Evolutionary conservation across 2,888 invertebrate genomes (phyloP).

Genomic region (Lamellibrachia columna): DNA sequence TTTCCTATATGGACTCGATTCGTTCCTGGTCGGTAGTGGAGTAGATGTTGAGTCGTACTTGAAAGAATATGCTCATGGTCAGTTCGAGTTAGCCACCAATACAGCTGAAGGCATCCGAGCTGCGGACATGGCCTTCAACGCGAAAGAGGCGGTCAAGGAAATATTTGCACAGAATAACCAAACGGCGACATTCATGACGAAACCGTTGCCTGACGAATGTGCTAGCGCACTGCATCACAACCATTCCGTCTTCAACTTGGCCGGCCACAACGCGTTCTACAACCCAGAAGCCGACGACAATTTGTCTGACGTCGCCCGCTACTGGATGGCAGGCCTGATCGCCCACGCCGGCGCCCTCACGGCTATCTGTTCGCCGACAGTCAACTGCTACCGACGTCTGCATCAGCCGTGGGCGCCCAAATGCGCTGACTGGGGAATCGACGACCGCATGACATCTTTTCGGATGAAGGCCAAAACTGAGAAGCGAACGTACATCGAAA

Average conservation of each 20-base stretch:
- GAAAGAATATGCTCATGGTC: conserved; percentile 27
- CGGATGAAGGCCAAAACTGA: conserved; percentile 27
- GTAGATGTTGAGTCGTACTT: conserved; percentile 22
- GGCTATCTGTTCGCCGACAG: conserved; percentile 33
- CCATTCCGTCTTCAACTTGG: conserved; percentile 38
- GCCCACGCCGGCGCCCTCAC: conserved; percentile 33
- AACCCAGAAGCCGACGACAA: conserved; percentile 29
- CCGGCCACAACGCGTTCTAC: conserved; percentile 32
- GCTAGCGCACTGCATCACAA: conserved; percentile 39
- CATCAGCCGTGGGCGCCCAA: conserved; percentile 23
- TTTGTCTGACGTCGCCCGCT: conserved; percentile 34
- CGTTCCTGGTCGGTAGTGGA: not conserved
- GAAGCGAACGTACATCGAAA: conserved; percentile 32
- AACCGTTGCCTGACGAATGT: conserved; percentile 14
- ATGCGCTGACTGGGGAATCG: conserved; percentile 31
- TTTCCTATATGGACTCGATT: no score
- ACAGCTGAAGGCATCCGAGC: conserved; percentile 28
- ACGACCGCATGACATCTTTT: conserved; percentile 25
- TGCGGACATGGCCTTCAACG: conserved; percentile 28
- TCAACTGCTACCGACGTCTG: conserved; percentile 7
- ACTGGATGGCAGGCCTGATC: conserved; percentile 34
- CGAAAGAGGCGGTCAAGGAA: conserved; percentile 35
- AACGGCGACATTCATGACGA: conserved; percentile 36
- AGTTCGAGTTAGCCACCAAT: conserved; percentile 31
- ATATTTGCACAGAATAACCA: conserved; percentile 22